Base-by-base conservation (phyloP, 2,888 invertebrate species). In the Erebia epiphron region DNA sequence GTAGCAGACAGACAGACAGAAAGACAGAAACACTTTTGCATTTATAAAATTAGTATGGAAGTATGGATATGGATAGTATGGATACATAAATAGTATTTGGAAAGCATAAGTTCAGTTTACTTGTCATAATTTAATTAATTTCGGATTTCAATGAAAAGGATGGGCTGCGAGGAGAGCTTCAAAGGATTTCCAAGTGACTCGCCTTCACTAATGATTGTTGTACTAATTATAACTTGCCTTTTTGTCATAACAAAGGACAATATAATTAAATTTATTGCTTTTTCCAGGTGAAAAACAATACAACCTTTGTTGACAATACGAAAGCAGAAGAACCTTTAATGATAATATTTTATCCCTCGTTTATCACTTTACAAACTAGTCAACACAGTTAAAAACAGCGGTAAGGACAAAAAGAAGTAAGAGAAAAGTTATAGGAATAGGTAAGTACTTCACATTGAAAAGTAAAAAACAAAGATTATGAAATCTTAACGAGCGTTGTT, bases 161-260 rank as follows among this genome's bases (percentile, higher is more conserved):
- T 63, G 49, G 62, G 16, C 52, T 52, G 4, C 13, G n/a, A 43
- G 18, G 46, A 46, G 60, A 16, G 13, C 18, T 61, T 35, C 52
- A 64, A 50, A 64, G 52, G 35, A 57, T 13, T n/a, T 26, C 35
- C 8, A 26, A 63, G 49, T 63, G 4, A 26, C 49, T 50, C 14
- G 49, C 41, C 49, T 50, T 63, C 26, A 49, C 49, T 52, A 52
- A 52, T 52, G 50, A 50, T 35, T 64, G 11, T 35, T 52, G 62
- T 64, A 35, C 50, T 52, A 16, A 52, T 52, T 64, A 64, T 52
- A 52, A 35, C n/a, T 64, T 52, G 26, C n/a, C 35, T 35, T 64
- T 52, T 52, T 52, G 52, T 46, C 61, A 46, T 18, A 46, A 18
- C 46, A 8, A 61, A 43, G 35, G 50, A 16, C 50, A 64, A 64